Base-by-base conservation (phyloP, 2,888 invertebrate species). In the Epirrhoe tristata region DNA sequence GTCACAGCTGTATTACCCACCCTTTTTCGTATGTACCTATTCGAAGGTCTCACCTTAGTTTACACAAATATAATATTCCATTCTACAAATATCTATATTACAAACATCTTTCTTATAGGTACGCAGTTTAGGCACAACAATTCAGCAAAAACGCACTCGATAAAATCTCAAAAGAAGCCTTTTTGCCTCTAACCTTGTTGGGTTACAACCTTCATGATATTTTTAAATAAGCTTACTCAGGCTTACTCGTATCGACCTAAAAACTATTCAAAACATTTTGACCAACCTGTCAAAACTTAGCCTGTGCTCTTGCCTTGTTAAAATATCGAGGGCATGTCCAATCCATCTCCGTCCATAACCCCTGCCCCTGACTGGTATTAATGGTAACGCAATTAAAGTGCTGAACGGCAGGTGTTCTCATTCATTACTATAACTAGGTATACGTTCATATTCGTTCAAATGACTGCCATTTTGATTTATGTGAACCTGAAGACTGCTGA, bases 361-460 rank as follows among this genome's bases (percentile, higher is more conserved):
- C 87, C 84, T 85, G 85, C 77, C 79, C 78, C 79, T 76, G 84
- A 85, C 85, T 82, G 80, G 82, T 83, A 89, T 89, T 87, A 90
- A 90, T 90, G 84, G 75, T 77, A 77, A 81, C 83, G 85, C 89
- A 90, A 89, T 90, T 90, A 90, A 87, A 90, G 84, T 88, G 87
- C 88, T 88, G 85, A 86, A 82, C 84, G 82, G 79, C 88, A 89
- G 89, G 88, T 89, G 88, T 80, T 79, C 80, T 81, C 79, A 57
- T 60, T 63, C 58, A 69, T 78, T 81, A 76, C 72, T 72, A 69
- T 74, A 50, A 56, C 69, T 59, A 48, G 48, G 34, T 78, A 63
- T 65, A 59, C 51, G 55, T 65, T 68, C 50, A 58, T 61, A 55
- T 46, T 52, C 39, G 36, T 59, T 62, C 54, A 56, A 65, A 63